Evolutionary conservation across 1,140 invertebrate genomes (phyloP).

Genomic region (Camponotus pennsylvanicus): DNA sequence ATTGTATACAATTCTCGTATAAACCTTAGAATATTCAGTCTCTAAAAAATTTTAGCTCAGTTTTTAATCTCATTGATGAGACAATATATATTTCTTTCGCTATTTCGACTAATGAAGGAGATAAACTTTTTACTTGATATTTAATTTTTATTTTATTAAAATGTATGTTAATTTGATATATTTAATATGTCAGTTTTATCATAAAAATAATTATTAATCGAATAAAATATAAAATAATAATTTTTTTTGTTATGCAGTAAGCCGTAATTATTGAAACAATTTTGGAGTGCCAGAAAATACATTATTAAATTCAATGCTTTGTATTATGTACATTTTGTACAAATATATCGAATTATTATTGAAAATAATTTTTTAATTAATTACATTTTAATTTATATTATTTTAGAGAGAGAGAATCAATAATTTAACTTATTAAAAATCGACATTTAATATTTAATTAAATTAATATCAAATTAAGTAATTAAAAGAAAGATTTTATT

Average conservation of each 20-base stretch:
- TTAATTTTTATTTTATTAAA: conserved; percentile 2
- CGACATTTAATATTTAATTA: background rate
- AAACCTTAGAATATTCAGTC: too few relatives aligned
- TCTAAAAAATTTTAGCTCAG: conserved; percentile 5
- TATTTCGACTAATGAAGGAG: background rate
- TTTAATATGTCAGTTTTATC: background rate
- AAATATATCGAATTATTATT: conserved; percentile 32
- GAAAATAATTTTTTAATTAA: conserved; percentile 18
- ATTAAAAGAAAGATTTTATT: background rate
- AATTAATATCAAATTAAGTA: background rate
- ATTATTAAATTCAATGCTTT: conserved; percentile 38
- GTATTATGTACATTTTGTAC: conserved; percentile 20
- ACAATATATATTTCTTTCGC: background rate
- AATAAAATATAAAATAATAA: conserved; percentile 33
- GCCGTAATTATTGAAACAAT: conserved; percentile 41
- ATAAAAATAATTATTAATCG: conserved; percentile 35
- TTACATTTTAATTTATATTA: background rate
- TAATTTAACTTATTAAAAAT: background rate
- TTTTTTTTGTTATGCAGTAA: conserved; percentile 31
- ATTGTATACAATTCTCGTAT: too few relatives aligned
- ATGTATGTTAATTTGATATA: background rate
- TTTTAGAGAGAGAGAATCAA: background rate
- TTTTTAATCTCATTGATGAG: background rate
- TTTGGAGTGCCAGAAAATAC: conserved; percentile 8
- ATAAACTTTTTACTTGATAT: background rate